Evolutionary conservation across 2,113 vertebrate species (phyloP).

Genomic region (Plotosus lineatus): DNA sequence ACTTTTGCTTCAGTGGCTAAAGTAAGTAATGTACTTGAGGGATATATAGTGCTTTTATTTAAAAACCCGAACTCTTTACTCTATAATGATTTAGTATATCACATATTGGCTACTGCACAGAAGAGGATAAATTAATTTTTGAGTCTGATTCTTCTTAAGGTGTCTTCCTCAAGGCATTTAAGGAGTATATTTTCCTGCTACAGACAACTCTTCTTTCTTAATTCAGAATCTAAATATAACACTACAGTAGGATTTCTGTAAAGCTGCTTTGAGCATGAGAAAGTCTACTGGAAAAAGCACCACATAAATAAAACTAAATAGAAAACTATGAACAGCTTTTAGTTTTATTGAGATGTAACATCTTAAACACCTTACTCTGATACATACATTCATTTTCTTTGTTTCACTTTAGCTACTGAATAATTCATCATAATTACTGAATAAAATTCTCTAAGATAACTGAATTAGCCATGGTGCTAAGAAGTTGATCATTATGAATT

Average conservation of each 20-base stretch:
- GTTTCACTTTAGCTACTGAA: not conserved
- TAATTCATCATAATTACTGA: not conserved
- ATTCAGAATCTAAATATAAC: not conserved
- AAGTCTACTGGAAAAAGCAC: not conserved
- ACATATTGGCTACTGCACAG: not conserved
- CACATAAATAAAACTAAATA: not conserved
- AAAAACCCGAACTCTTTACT: too few species aligned
- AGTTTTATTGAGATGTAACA: not conserved
- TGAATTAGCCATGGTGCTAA: not conserved
- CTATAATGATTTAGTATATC: not conserved
- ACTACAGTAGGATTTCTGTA: not conserved
- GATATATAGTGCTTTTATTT: too few species aligned
- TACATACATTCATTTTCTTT: not conserved
- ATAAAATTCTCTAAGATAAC: not conserved
- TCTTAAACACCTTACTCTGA: not conserved
- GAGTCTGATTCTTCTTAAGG: not conserved
- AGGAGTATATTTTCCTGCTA: not conserved
- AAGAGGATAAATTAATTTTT: not conserved
- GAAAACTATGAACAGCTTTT: not conserved
- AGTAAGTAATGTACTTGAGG: too few species aligned
- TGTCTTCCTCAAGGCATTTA: not conserved
- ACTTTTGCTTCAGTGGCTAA: not conserved
- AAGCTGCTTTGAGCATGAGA: slow-evolving; percentile 4
- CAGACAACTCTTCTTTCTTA: not conserved
- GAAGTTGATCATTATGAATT: not conserved